phyloP scores from a whole-genome alignment of 2,113 vertebrate species.

The Amphiprion ocellaris region DNA sequence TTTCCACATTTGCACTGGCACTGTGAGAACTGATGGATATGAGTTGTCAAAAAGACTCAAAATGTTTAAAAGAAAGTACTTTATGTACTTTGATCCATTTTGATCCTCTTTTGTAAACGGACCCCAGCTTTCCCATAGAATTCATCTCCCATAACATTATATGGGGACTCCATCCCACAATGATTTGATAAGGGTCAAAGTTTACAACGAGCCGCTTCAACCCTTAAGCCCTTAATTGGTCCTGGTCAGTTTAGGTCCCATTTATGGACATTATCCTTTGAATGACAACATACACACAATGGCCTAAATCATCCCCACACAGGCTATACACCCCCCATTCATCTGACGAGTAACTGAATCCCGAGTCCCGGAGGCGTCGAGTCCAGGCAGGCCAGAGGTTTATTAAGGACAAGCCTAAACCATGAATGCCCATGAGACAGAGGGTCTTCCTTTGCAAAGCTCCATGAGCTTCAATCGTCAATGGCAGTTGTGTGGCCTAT shows the following conservation, averaged over 20 bases:
- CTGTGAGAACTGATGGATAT: too few relatives aligned
- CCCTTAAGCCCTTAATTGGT: slow-evolving; percentile 75
- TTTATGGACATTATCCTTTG: slow-evolving; percentile 75
- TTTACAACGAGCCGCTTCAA: slow-evolving; percentile 61
- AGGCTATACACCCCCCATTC: slow-evolving; percentile 60
- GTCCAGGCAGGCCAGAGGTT: slow-evolving; percentile 45
- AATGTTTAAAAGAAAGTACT: background rate
- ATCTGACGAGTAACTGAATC: slow-evolving; percentile 65
- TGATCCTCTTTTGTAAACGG: background rate
- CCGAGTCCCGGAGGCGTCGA: slow-evolving; percentile 46
- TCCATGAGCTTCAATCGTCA: slow-evolving; percentile 64
- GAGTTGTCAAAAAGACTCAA: background rate
- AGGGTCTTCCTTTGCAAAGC: slow-evolving; percentile 70
- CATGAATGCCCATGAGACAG: slow-evolving; percentile 69
- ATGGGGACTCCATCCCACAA: slow-evolving; percentile 24
- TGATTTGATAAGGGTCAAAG: slow-evolving; percentile 58
- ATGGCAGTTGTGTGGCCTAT: slow-evolving; percentile 68
- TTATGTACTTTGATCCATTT: background rate
- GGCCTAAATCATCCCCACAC: slow-evolving; percentile 55
- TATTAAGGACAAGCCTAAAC: slow-evolving; percentile 56
- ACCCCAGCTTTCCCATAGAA: slow-evolving; percentile 8
- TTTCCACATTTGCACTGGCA: background rate
- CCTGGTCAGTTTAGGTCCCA: slow-evolving; percentile 69
- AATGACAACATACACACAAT: slow-evolving; percentile 75
- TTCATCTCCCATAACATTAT: slow-evolving; percentile 4